These are phyloP conservation scores for Tragelaphus imberbis DNA, from an alignment of 2,113 vertebrate genomes.

Conservation along the genomic window DNA sequence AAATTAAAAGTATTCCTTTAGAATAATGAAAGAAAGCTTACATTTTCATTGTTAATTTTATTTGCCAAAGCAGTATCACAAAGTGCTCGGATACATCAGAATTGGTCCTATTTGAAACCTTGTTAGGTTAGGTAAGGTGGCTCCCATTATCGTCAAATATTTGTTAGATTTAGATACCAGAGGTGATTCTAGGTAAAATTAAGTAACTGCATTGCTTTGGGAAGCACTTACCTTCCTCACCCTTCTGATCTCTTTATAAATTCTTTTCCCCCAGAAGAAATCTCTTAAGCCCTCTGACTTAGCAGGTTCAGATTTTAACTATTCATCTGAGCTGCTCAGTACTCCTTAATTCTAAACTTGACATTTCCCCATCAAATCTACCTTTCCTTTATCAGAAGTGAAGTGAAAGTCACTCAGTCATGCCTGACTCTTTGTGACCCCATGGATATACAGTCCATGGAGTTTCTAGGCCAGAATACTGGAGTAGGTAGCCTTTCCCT, in stretches of 20 bases:
- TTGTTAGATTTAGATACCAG: neutral
- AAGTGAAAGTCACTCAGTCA: neutral
- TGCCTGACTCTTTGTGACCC: neutral
- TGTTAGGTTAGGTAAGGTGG: neutral
- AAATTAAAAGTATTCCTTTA: neutral
- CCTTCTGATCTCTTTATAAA: neutral
- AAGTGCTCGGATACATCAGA: neutral
- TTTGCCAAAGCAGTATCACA: neutral
- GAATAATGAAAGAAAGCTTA: neutral
- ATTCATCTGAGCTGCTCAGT: neutral
- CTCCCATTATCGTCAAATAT: neutral
- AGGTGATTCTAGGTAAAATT: neutral
- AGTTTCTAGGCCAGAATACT: neutral
- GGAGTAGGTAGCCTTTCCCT: neutral
- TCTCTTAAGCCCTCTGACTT: neutral
- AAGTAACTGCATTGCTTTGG: neutral
- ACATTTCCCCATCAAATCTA: neutral
- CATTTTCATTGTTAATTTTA: neutral
- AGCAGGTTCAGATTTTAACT: neutral
- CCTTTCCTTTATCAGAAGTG: neutral
- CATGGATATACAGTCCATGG: neutral
- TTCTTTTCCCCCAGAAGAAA: neutral
- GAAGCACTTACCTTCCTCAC: neutral
- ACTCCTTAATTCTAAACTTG: neutral
- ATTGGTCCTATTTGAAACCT: neutral